Base-by-base conservation (phyloP, 2,113 vertebrate species). In the Tragelaphus strepsiceros region DNA sequence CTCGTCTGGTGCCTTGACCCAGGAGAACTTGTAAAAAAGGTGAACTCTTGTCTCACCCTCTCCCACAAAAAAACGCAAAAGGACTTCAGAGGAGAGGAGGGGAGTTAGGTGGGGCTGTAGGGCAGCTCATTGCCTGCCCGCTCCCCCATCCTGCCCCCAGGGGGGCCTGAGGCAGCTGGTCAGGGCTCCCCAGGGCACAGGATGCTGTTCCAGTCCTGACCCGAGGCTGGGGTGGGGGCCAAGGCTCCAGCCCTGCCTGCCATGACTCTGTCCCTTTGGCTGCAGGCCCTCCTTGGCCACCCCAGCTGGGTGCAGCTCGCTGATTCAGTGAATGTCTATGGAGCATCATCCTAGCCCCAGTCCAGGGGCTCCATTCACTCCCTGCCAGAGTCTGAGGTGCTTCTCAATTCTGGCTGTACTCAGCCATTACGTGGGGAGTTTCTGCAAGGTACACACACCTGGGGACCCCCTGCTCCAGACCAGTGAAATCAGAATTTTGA, bases 111-210 rank as follows among this genome's bases (percentile, higher is more conserved):
- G 39, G 21, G 51, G 43, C 28, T 6, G 19, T 28, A 35, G 39
- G 39, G 56, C 35, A 24, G 54, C 30, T 32, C 49, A 5, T 3
- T 56, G 51, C 19, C 6, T 28, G 3, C 11, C 7, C 9, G 0
- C 28, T 43, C 6, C 39, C 15, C n/a, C 1, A 15, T 3, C 74
- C 8, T 21, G 2, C 11, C 9, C n/a, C 28, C 22, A 32, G 2
- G 64, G 53, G 26, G 16, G 8, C 6, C 67, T 0, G 22, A 71
- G 59, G 71, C 90, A 81, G 86, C 92, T 58, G 51, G n/a, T 43
- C 0, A 0, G 53, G 32, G 15, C n/a, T 80, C 51, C 85, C 19
- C 32, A 2, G 46, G 64, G 21, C 67, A 5, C 16, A 43, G 56
- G 84, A 49, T 35, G 53, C 56, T 49, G 61, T 78, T 16, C 53